phyloP scores from a whole-genome alignment of 2,797 vertebrate genomes.

The Urophycis tenuis region DNA sequence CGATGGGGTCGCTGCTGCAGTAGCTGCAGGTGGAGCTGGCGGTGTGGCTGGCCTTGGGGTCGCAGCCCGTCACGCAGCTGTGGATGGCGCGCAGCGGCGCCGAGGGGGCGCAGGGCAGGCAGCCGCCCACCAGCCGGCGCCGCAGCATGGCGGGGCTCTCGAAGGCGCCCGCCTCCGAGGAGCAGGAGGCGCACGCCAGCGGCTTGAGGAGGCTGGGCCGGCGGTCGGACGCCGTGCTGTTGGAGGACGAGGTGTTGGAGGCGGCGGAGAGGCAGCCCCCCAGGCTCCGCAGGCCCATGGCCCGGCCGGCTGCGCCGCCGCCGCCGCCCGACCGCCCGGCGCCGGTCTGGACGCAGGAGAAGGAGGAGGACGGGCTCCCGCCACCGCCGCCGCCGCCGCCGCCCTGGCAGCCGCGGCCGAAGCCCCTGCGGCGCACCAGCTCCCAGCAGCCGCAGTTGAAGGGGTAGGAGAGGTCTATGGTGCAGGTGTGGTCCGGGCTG shows the following conservation, averaged over 20 bases:
- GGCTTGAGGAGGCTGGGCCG: constrained; percentile 65
- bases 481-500: constrained; percentile 77
- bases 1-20: constrained; percentile 83
- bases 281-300: constrained; percentile 70
- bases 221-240: constrained; percentile 73
- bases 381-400: constrained; percentile 56
- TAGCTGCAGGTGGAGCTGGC: constrained; percentile 82
- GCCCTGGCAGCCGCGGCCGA: constrained; percentile 42
- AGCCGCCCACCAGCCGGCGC: constrained; percentile 73
- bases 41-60: constrained; percentile 75
- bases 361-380: constrained; percentile 65
- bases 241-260: constrained; percentile 74
- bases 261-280: constrained; percentile 72
- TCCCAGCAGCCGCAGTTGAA: constrained; percentile 79
- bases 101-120: constrained; percentile 73
- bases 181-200: constrained; percentile 71
- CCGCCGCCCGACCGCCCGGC: constrained; percentile 46
- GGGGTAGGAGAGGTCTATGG: constrained; percentile 74
- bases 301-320: constrained; percentile 39
- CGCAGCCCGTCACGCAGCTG: constrained; percentile 75
- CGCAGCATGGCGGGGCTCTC: constrained; percentile 71
- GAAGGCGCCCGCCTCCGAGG: constrained; percentile 60
- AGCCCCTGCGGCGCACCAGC: constrained; percentile 67
- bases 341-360: constrained; percentile 62
- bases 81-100: constrained; percentile 73